Base-by-base conservation (phyloP, 2,113 vertebrate species). In the Microcebus murinus region DNA sequence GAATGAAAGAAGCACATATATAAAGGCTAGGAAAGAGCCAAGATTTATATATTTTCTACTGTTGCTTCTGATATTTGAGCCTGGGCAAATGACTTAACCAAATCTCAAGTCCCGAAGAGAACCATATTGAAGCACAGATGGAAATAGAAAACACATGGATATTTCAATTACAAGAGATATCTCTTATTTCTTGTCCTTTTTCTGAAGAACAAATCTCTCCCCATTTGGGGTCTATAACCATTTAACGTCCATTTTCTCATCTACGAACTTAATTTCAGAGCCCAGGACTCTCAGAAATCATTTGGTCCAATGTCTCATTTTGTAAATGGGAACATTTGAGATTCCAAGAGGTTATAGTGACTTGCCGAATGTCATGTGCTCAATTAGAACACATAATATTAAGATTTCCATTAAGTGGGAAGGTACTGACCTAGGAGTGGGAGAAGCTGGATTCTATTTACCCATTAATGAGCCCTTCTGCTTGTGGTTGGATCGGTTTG, bases 41-140 rank as follows among this genome's bases (percentile, higher is more conserved):
- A 42, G 92, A 95, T 65, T 94, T 70, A 95, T 90, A 39, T 45
- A 79, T 52, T 88, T 96, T 77, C 74, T 94, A 39, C 71, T 61
- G 73, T 83, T 93, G 68, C 65, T 83, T 82, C 81, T 81, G 74
- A 23, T 87, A 59, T 45, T 50, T 90, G 80, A 97, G 80, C 48
- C 59, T 59, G 8, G 48, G 87, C 34, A 91, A 89, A 95, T 59
- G 81, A 87, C 61, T 73, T 94, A 84, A 80, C 83, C 88, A 89
- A 95, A 92, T 86, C 50, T 94, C 70, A 76, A 87, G 87, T 52
- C 59, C 76, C 88, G 94, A 96, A 84, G 34, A 84, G 68, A 90
- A 87, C 50, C 23, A 61, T 59, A 93, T 0, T 31, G 59, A 88
- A 34, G 12, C 20, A 42, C 2, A 63, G 55, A n/a, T 4, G 83